Base-by-base conservation (phyloP, 2,797 vertebrate genomes). In the Rhodeus uyekii region DNA sequence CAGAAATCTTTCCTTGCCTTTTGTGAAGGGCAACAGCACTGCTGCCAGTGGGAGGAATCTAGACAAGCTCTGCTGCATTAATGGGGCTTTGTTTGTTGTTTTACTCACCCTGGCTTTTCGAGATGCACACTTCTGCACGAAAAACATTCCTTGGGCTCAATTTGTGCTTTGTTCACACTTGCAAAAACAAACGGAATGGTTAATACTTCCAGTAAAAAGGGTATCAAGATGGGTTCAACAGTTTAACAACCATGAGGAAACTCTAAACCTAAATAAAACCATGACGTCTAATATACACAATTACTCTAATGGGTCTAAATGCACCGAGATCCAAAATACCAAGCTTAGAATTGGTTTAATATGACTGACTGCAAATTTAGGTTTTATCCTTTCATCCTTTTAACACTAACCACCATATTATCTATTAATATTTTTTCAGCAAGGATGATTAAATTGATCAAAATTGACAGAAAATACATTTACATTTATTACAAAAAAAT, bases 241-340 rank as follows among this genome's bases (percentile, higher is more conserved):
- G 76, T 74, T 83, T 84, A 87, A 78, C 68, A 60, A 83, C 42
- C 60, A 71, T 32, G 65, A 84, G 76, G 83, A 85, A 85, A 87
- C 87, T 76, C 76, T 79, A 87, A 82, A 86, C 84, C 73, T 83
- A 87, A 89, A 89, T 77, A 86, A 80, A 84, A 81, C 36, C 13
- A 22, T 67, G 60, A 76, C 53, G 3, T 67, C 61, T 64, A 83
- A 85, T 61, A 36, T 78, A 84, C 73, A 84, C 79, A 87, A 73
- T 75, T 82, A 44, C 72, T 39, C n/a, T 48, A 60, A 82, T 84
- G 82, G 64, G 61, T 36, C 24, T 22, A 71, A 76, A 83, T 65
- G 76, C 34, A 44, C 34, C 32, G 55, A 27, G 19, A 36, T 36
- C n/a, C 19, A 55, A 6, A 32, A 72, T 46, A 50, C 6, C 29